Evolutionary conservation across 2,113 vertebrate species (phyloP), one percentile per base, ranked within the genome.

Genomic region (Plectropomus leopardus): DNA sequence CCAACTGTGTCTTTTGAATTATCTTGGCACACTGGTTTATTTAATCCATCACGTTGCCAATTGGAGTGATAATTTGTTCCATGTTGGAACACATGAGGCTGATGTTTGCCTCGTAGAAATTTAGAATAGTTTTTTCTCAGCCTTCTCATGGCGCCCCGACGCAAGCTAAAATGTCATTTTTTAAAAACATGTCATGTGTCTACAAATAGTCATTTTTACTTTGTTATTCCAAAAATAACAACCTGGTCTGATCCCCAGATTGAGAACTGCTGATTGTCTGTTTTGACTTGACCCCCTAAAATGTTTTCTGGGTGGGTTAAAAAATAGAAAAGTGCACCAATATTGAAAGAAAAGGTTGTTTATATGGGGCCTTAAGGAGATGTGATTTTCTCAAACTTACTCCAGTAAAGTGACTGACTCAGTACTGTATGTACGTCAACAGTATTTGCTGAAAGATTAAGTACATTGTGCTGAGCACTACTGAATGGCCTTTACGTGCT

Each of bases 281-380:
- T 45, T 53, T 68, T 76, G 40, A 42, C 44, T 28, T 47, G 34
- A 4, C 15, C n/a, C 3, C n/a, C 34, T 45, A 51, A 34, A 16
- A 47, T 68, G 28, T 65, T 85, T 88, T 44, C 45, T 28, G 34
- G 45, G 7, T 76, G 63, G 58, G 69, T 72, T 72, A 55, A 40
- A 54, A 72, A 36, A 66, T 13, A 32, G 21, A 66, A 85, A 64
- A 78, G 24, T 85, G 30, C 83, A 74, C 24, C 58, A 80, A 30
- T 76, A 58, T 61, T 57, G 9, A 40, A 59, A 81, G 36, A 75
- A 75, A 69, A 58, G 24, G 45, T 75, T 79, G 59, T 82, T 86
- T 44, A 54, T 88, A 85, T 24, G 84, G 80, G 82, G 87, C 90
- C 89, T 92, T 92, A 90, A 84, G n/a, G 42, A 90, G 86, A 89